These are phyloP conservation scores for Phyllotreta striolata DNA, from an alignment of 2,888 invertebrate species.

Conservation along the genomic window DNA sequence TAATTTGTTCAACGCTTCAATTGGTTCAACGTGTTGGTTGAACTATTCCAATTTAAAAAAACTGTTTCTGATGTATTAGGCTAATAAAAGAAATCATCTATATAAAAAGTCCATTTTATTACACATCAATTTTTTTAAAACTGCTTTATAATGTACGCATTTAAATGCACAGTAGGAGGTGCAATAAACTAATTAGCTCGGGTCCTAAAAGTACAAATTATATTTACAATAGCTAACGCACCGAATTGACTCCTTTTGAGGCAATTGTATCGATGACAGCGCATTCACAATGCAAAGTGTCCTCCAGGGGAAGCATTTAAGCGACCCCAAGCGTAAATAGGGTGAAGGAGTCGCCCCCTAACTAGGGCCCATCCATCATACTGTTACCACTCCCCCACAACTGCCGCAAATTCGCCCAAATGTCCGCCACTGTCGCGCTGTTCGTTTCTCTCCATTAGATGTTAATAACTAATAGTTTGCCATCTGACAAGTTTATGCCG, in stretches of 20 bases:
- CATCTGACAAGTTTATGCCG: slow-evolving; percentile 46
- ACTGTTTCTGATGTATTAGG: no score
- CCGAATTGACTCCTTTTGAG: slow-evolving; percentile 51
- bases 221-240: slow-evolving; percentile 43
- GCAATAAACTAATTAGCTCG: slow-evolving; percentile 34
- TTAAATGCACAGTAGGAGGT: slow-evolving; percentile 24
- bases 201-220: slow-evolving; percentile 38
- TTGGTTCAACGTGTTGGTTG: no score
- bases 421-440: slow-evolving; percentile 39
- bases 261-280: slow-evolving; percentile 52
- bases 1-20: no score
- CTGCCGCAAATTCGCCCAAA: slow-evolving; percentile 51
- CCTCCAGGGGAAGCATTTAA: slow-evolving; percentile 47
- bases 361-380: slow-evolving; percentile 54
- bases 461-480: slow-evolving; percentile 43
- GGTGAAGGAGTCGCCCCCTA: slow-evolving; percentile 46
- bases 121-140: background rate
- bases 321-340: slow-evolving; percentile 44
- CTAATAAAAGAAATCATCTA: no score
- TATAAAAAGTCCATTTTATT: no score
- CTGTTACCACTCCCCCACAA: slow-evolving; percentile 55
- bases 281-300: slow-evolving; percentile 45
- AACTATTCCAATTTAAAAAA: no score
- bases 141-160: slow-evolving; percentile 26
- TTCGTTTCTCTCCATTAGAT: slow-evolving; percentile 34